These are phyloP conservation scores for Scrobipalpa costella DNA, from an alignment of 2,888 invertebrate species.

Conservation along the genomic window DNA sequence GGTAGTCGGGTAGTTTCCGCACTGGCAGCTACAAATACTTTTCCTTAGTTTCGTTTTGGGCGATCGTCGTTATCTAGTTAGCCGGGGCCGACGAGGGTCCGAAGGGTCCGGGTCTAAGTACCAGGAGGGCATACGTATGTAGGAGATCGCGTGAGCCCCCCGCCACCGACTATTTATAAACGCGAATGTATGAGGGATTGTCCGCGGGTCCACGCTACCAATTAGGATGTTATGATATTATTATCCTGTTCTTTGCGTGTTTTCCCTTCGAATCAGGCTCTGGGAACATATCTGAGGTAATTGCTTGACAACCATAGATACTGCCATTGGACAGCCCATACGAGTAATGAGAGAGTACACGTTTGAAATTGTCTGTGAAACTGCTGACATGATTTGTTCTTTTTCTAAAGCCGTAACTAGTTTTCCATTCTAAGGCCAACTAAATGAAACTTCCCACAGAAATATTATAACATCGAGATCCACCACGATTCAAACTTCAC, in stretches of 20 bases:
- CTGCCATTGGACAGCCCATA: neutral
- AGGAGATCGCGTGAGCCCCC: slow-evolving; percentile 58
- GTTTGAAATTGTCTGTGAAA: slow-evolving; percentile 10
- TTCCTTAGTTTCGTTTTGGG: slow-evolving; percentile 75
- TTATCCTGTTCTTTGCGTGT: slow-evolving; percentile 44
- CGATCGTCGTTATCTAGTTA: slow-evolving; percentile 79
- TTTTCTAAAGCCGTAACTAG: neutral
- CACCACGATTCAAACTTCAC: slow-evolving; percentile 46
- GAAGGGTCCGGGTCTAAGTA: slow-evolving; percentile 68
- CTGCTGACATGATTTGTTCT: slow-evolving; percentile 5
- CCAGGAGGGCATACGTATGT: slow-evolving; percentile 63
- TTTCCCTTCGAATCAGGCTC: slow-evolving; percentile 33
- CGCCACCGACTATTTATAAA: slow-evolving; percentile 61
- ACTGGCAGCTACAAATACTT: slow-evolving; percentile 72
- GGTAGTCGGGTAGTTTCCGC: slow-evolving; percentile 53
- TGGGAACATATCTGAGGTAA: slow-evolving; percentile 30
- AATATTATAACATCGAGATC: slow-evolving; percentile 40
- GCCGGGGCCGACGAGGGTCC: slow-evolving; percentile 77
- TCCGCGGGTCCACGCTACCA: slow-evolving; percentile 59
- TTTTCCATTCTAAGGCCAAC: neutral
- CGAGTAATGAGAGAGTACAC: slow-evolving; percentile 4
- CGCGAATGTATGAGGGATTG: slow-evolving; percentile 67
- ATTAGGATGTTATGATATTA: slow-evolving; percentile 63
- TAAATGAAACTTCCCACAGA: slow-evolving; percentile 21
- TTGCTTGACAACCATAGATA: neutral